Percentiles rank a stretch among this genome's conserved stretches.
Evolutionary conservation across 2,888 invertebrate species (phyloP).

Genomic region (Philaethria dido): DNA sequence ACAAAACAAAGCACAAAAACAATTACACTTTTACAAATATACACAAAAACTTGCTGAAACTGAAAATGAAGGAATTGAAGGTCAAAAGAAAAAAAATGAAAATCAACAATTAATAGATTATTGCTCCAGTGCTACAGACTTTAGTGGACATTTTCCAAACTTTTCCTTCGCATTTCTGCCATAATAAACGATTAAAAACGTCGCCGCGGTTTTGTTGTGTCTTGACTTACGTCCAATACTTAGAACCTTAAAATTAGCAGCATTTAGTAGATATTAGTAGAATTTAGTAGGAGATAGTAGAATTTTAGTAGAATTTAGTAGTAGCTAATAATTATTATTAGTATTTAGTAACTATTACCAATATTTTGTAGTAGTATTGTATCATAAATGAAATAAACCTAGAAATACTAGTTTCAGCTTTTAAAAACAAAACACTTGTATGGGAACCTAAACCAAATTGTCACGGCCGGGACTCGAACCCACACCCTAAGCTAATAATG

Average conservation of each 20-base stretch:
- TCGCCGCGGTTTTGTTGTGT: constrained; percentile 78
- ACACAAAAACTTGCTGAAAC: constrained; percentile 28
- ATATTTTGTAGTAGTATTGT: too few species aligned
- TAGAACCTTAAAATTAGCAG: too few species aligned
- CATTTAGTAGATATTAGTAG: too few species aligned
- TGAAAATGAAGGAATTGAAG: constrained; percentile 32
- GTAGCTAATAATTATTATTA: too few species aligned
- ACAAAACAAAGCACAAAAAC: constrained; percentile 57
- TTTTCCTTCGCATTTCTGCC: constrained; percentile 78
- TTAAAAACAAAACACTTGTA: neutral
- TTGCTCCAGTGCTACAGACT: constrained; percentile 30
- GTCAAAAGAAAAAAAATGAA: constrained; percentile 52
- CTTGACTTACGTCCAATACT: constrained; percentile 62
- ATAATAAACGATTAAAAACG: constrained; percentile 74
- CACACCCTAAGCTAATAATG: constrained; percentile 30
- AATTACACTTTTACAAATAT: constrained; percentile 73
- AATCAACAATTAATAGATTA: constrained; percentile 23
- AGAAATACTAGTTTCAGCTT: neutral
- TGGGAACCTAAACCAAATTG: neutral
- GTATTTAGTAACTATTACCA: too few species aligned
- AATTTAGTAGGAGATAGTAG: too few species aligned
- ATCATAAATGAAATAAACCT: too few species aligned
- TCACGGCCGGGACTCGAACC: neutral
- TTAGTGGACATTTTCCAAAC: constrained; percentile 77
- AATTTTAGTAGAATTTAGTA: too few species aligned